A percentile compares a stretch with the other conserved stretches of the same genome.
Evolutionary conservation across 2,113 vertebrate species (phyloP).

Genomic region (Neogale vison): DNA sequence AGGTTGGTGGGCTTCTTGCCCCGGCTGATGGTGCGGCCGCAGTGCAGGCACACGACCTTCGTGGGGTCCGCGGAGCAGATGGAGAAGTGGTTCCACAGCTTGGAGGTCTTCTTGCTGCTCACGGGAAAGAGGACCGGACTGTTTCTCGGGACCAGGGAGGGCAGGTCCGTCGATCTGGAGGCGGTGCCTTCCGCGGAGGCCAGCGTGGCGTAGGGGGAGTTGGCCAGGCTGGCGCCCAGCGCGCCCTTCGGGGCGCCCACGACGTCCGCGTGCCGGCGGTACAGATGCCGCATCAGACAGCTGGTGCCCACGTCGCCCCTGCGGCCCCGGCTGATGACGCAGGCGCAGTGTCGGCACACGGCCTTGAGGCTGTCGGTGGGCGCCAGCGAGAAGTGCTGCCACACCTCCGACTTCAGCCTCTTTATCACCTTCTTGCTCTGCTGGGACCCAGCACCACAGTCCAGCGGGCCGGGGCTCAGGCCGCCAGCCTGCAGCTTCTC

Average conservation of each 20-base stretch:
- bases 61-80: constrained; percentile 95
- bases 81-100: constrained; percentile 99
- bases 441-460: constrained; percentile 89
- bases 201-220: constrained; percentile 88
- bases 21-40: constrained; percentile 96
- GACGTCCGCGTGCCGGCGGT: constrained; percentile 92
- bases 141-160: constrained; percentile 80
- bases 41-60: constrained; percentile 98
- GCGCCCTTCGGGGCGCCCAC: constrained; percentile 91
- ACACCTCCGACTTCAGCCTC: constrained; percentile 96
- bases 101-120: constrained; percentile 98
- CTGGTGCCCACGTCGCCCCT: constrained; percentile 96
- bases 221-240: constrained; percentile 82
- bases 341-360: constrained; percentile 94
- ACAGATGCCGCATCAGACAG: constrained; percentile 96
- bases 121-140: constrained; percentile 87
- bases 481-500: constrained; percentile 85
- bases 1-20: constrained; percentile 98
- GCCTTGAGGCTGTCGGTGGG: constrained; percentile 95
- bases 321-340: constrained; percentile 94
- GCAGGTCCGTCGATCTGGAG: constrained; percentile 84
- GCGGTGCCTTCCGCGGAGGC: constrained; percentile 87
- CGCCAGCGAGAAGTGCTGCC: constrained; percentile 95
- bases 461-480: constrained; percentile 74
- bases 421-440: constrained; percentile 96